These are phyloP conservation scores for Poecilia latipinna DNA, from an alignment of 2,113 vertebrate genomes.

Conservation along the genomic window DNA sequence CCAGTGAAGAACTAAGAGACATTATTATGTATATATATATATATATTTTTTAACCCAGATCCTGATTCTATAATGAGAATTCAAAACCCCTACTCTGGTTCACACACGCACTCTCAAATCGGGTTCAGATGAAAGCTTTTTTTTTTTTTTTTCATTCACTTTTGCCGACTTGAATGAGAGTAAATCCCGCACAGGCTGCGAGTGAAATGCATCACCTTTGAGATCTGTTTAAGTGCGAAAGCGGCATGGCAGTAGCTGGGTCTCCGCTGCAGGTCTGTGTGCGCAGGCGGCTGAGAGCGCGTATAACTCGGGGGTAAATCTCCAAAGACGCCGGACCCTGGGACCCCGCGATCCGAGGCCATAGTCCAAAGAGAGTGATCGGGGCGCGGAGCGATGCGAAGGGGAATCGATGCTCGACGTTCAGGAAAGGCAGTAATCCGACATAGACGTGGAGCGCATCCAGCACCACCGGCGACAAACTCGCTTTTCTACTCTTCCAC, in stretches of 20 bases:
- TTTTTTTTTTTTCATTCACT: constrained; percentile 30
- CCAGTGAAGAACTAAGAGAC: background rate
- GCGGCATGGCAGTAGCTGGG: constrained; percentile 87
- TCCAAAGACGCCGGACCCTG: constrained; percentile 82
- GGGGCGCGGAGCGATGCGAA: constrained; percentile 41
- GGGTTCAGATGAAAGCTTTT: constrained; percentile 10
- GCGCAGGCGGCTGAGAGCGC: constrained; percentile 77
- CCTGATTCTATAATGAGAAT: constrained; percentile 20
- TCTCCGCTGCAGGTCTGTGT: constrained; percentile 82
- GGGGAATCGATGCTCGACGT: constrained; percentile 64
- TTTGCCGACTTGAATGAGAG: constrained; percentile 29
- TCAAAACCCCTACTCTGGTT: constrained; percentile 21
- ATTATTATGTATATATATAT: too few relatives aligned
- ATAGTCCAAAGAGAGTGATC: constrained; percentile 80
- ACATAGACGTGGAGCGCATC: constrained; percentile 77
- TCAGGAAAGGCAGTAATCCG: constrained; percentile 78
- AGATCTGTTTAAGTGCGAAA: constrained; percentile 86
- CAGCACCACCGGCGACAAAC: constrained; percentile 70
- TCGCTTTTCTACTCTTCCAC: constrained; percentile 76
- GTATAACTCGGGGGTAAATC: constrained; percentile 84
- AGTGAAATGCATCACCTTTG: constrained; percentile 81
- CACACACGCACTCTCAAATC: constrained; percentile 51
- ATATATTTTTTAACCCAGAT: background rate
- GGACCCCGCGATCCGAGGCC: constrained; percentile 85
- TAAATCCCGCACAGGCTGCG: constrained; percentile 18